Evolutionary conservation across 2,888 invertebrate genomes (phyloP), one percentile per base, ranked within the genome.

Genomic region (Harpalus rubripes): DNA sequence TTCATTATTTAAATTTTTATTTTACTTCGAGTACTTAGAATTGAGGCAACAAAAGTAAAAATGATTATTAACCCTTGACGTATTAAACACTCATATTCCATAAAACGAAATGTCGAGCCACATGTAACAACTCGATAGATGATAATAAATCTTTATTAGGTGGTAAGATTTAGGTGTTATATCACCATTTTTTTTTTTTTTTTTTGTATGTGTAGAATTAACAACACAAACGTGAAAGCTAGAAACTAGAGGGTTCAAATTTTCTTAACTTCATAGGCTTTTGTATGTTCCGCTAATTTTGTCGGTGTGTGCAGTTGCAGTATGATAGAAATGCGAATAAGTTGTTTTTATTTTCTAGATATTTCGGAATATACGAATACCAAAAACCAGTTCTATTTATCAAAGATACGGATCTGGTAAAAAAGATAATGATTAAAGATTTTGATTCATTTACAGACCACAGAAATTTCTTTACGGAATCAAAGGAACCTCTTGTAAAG

Each of bases 381-480:
- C 63, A 32, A 0, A 59, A 44, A 5, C 93, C 93, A 4, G 82
- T 91, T 1, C 87, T 93, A 12, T 90, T 92, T 81, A 87, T 93
- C 0, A 87, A 92, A 83, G 93, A 93, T 87, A 91, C 92, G 3
- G 93, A 94, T 5, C 88, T 94, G 15, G 92, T 94, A 8, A 93
- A 93, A 88, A 90, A 91, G 18, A 89, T 94, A 12, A 91, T 92
- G 85, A 92, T 93, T 56, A 90, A 93, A 61, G 93, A 93, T 87
- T 93, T 93, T 88, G 93, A 93, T 80, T 89, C 92, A 88, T 94
- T 94, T 87, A 91, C 92, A 18, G 93, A 93, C 52, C 86, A 85
- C 15, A 41, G 39, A n/a, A n/a, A 18, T 32, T 74, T 82, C 39
- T 59, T 86, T 56, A 56, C 59, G 8, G 88, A 90, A 2, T 86